Evolutionary conservation across 1,140 invertebrate species (phyloP).

Genomic region (Aphis gossypii): DNA sequence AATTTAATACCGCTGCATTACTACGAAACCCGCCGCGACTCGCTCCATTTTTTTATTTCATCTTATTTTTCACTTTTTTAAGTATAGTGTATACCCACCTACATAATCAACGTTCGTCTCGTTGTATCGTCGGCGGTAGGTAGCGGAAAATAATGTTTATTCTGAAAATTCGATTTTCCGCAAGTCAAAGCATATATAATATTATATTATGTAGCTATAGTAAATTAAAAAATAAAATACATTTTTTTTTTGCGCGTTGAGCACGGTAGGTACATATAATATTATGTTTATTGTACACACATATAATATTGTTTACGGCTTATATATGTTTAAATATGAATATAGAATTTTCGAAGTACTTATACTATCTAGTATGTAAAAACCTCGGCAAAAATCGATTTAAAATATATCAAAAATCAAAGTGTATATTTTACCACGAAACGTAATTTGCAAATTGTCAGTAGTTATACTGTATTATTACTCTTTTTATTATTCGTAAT

Average conservation of each 20-base stretch:
- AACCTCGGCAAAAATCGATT: neutral
- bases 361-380: neutral
- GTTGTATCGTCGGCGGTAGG: neutral
- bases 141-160: neutral
- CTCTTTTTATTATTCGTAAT: neutral
- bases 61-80: neutral
- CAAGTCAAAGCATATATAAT: neutral
- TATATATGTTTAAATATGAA: neutral
- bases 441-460: neutral
- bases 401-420: neutral
- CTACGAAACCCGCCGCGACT: neutral
- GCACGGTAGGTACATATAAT: neutral
- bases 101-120: neutral
- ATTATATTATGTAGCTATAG: neutral
- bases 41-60: neutral
- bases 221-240: constrained; percentile 12
- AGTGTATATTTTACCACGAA: neutral
- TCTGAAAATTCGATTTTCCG: constrained; percentile 16
- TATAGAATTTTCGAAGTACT: neutral
- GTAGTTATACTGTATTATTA: neutral
- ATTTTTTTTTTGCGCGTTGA: neutral
- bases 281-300: neutral
- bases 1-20: neutral
- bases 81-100: neutral
- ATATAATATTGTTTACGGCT: neutral